Conservation (phyloP, 2,797 vertebrate genomes). For the Gymnoscopelus microlampas region DNA sequence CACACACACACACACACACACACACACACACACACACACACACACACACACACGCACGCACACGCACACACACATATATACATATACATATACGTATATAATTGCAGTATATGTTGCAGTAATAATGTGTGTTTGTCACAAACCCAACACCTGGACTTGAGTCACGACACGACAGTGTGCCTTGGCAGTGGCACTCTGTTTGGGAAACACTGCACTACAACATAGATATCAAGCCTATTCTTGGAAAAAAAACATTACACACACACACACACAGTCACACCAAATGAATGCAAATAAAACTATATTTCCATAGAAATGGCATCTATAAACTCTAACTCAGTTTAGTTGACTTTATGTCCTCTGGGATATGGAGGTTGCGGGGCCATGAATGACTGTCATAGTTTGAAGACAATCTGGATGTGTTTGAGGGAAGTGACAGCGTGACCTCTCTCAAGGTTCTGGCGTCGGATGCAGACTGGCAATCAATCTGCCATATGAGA, state of each 20-base stretch:
- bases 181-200: too few species aligned
- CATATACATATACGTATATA: too few species aligned
- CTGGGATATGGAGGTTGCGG: conserved; percentile 4
- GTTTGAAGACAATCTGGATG: conserved; percentile 12
- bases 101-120: too few species aligned
- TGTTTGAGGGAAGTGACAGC: conserved; percentile 32
- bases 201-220: too few species aligned
- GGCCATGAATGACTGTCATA: conserved; percentile 13
- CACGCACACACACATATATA: too few species aligned
- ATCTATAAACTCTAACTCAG: not conserved
- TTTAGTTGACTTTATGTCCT: not conserved
- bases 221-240: not conserved
- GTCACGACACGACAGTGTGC: too few species aligned
- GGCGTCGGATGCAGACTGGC: conserved; percentile 9
- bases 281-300: not conserved
- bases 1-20: too few species aligned
- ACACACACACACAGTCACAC: too few species aligned
- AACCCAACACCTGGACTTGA: too few species aligned
- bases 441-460: conserved; percentile 32
- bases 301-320: not conserved
- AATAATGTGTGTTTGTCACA: too few species aligned
- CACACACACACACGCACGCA: too few species aligned
- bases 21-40: too few species aligned
- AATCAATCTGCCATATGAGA: conserved; percentile 19
- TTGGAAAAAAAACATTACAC: not conserved